Conservation (phyloP, 2,113 vertebrate species). For the Camelus bactrianus region DNA sequence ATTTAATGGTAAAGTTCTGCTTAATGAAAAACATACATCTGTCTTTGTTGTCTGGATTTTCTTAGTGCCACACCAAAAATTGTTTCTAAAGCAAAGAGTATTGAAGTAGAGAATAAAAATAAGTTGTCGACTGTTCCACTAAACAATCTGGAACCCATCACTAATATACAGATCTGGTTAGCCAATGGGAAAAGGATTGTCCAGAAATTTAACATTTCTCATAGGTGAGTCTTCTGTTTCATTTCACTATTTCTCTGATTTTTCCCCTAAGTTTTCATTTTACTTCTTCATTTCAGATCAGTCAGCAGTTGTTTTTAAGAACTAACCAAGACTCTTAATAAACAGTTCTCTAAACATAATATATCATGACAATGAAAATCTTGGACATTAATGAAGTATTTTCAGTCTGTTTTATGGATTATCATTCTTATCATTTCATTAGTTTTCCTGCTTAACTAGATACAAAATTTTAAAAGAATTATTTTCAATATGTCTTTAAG, state of each 20-base stretch:
- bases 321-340: conserved; percentile 25
- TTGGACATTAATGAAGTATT: background rate
- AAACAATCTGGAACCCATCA: conserved; percentile 92
- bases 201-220: conserved; percentile 96
- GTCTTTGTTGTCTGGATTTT: conserved; percentile 63
- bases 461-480: background rate
- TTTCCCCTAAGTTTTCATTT: background rate
- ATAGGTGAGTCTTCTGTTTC: conserved; percentile 89
- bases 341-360: background rate
- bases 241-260: conserved; percentile 1
- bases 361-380: background rate
- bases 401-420: background rate
- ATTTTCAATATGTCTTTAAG: background rate
- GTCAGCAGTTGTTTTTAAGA: background rate
- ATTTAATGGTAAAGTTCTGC: background rate
- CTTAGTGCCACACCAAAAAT: conserved; percentile 95
- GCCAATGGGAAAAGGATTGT: conserved; percentile 95
- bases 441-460: background rate
- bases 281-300: conserved; percentile 8
- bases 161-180: conserved; percentile 97
- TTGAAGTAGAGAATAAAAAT: conserved; percentile 88
- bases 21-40: conserved; percentile 31
- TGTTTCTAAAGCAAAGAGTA: conserved; percentile 91
- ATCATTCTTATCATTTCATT: background rate
- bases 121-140: conserved; percentile 91